These are phyloP conservation scores for Leucoraja ocellata DNA, from an alignment of 2,797 vertebrate genomes.

Conservation along the genomic window DNA sequence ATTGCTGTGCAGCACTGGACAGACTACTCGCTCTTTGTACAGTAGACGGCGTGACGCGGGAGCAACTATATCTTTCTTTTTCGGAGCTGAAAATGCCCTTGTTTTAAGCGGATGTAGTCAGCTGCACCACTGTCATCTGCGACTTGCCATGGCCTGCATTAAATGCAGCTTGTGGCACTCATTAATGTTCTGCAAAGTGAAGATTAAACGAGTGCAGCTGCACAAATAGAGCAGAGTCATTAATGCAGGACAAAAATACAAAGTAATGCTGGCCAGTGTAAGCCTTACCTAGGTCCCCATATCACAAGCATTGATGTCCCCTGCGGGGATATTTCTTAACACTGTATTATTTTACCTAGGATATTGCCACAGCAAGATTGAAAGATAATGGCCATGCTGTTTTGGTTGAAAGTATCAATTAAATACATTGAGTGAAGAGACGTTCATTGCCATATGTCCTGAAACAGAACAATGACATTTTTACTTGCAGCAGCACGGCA, in stretches of 20 bases:
- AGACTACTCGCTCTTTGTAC: constrained; percentile 6
- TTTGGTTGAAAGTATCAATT: not conserved
- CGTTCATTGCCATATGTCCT: too few species aligned
- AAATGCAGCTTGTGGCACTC: not conserved
- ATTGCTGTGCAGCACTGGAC: not conserved
- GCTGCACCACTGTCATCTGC: not conserved
- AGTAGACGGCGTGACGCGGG: not conserved
- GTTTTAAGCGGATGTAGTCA: not conserved
- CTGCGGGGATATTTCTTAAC: not conserved
- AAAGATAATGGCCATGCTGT: not conserved
- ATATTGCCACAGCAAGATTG: not conserved
- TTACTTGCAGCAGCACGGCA: too few species aligned
- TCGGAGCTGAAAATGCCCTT: not conserved
- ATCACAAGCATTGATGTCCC: not conserved
- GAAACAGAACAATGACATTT: too few species aligned
- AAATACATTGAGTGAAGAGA: not conserved
- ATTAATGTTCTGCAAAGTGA: constrained; percentile 7
- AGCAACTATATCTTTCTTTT: not conserved
- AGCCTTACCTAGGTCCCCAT: not conserved
- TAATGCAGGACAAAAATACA: constrained; percentile 1
- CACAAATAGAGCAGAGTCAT: constrained; percentile 20
- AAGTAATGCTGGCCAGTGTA: not conserved
- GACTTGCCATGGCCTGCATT: not conserved
- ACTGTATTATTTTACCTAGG: not conserved
- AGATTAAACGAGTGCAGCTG: constrained; percentile 27